Evolutionary conservation across 2,113 vertebrate genomes (phyloP).

Genomic region (Glaucidium brasilianum): DNA sequence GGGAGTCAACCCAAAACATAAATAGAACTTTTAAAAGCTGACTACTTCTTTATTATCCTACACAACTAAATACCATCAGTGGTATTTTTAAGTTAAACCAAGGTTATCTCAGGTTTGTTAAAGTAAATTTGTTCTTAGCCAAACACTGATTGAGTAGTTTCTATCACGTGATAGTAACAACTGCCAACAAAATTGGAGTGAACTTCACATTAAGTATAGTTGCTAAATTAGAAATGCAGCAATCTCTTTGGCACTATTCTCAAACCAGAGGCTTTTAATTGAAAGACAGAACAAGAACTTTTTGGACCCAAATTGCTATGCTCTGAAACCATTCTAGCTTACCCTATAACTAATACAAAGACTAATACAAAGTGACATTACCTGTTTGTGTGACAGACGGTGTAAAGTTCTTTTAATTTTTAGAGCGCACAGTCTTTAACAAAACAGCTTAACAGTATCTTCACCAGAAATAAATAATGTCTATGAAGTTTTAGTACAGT

Average conservation of each 20-base stretch:
- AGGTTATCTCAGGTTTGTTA: conserved; percentile 51
- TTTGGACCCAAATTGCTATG: not conserved
- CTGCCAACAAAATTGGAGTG: not conserved
- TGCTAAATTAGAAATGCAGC: conserved; percentile 3
- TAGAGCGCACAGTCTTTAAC: not conserved
- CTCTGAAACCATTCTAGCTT: not conserved
- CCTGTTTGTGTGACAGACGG: not conserved
- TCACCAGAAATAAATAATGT: not conserved
- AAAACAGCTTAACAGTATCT: not conserved
- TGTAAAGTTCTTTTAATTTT: not conserved
- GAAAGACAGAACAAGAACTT: not conserved
- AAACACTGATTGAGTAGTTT: not conserved
- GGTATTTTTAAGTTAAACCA: conserved; percentile 60
- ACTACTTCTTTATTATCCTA: conserved; percentile 26
- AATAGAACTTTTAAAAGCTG: conserved; percentile 30
- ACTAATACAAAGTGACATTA: not conserved
- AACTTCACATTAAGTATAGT: not conserved
- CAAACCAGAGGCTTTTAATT: not conserved
- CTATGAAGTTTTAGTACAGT: not conserved
- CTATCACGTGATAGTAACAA: not conserved
- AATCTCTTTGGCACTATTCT: not conserved
- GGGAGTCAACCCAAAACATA: conserved; percentile 20
- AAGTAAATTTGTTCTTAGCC: conserved; percentile 4
- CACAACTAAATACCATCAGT: conserved; percentile 16
- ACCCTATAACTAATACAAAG: not conserved